Evolutionary conservation across 2,888 invertebrate species (phyloP).

Genomic region (Nephrotoma guestfalica): DNA sequence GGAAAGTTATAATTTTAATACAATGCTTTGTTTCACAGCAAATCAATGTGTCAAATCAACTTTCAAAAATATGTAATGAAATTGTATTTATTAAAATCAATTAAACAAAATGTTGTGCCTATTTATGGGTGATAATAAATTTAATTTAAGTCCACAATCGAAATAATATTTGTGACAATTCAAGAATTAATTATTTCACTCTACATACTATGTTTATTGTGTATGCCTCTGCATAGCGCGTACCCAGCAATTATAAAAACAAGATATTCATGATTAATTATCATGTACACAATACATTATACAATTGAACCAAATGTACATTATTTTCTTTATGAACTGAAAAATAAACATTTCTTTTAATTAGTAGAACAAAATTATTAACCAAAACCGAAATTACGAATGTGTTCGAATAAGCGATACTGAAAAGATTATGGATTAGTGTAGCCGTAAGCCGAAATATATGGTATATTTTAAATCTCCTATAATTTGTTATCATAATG

Average conservation of each 20-base stretch:
- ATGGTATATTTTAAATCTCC: too few relatives aligned
- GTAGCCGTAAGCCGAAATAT: too few relatives aligned
- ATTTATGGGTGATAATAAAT: neutral
- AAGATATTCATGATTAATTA: neutral
- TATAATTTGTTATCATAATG: too few relatives aligned
- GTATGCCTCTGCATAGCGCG: neutral
- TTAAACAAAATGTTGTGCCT: neutral
- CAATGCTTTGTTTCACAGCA: neutral
- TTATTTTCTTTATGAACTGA: neutral
- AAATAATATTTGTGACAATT: neutral
- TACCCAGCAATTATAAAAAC: neutral
- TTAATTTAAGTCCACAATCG: neutral
- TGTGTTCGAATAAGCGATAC: too few relatives aligned
- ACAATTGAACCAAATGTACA: neutral
- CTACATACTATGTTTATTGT: neutral
- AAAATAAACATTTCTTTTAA: neutral
- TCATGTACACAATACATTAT: neutral
- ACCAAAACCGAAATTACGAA: too few relatives aligned
- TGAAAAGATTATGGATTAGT: too few relatives aligned
- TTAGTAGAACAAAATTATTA: neutral
- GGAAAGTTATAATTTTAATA: neutral
- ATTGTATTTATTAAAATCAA: neutral
- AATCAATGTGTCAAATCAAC: neutral
- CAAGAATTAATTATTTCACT: neutral
- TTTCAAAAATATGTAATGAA: neutral